phyloP scores from a whole-genome alignment of 1,140 invertebrate species.

The Orius insidiosus region DNA sequence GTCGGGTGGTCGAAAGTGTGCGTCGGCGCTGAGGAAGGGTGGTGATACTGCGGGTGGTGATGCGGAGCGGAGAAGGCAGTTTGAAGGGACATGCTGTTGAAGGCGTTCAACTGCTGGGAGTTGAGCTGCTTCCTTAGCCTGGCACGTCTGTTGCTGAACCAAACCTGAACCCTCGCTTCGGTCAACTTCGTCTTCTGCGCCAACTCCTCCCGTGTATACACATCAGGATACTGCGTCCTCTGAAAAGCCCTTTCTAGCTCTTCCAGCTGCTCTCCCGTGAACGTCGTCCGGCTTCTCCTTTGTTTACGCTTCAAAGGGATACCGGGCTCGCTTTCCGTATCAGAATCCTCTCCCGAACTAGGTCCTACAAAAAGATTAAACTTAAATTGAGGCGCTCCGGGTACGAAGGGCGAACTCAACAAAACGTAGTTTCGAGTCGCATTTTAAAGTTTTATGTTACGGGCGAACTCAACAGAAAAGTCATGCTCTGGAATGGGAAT shows the following conservation, averaged over 20 bases:
- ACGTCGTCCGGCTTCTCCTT: constrained; percentile 64
- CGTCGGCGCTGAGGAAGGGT: constrained; percentile 13
- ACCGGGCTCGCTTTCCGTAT: constrained; percentile 63
- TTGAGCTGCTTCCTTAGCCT: constrained; percentile 71
- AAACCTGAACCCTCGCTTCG: constrained; percentile 83
- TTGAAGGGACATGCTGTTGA: constrained; percentile 49
- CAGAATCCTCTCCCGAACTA: constrained; percentile 40
- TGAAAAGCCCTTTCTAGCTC: constrained; percentile 78
- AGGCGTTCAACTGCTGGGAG: constrained; percentile 64
- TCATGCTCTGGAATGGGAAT: too few species aligned
- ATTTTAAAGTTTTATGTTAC: too few species aligned
- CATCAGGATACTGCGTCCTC: constrained; percentile 82
- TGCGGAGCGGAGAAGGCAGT: constrained; percentile 24
- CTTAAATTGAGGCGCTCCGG: too few species aligned
- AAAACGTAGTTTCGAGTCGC: too few species aligned
- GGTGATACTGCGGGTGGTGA: constrained; percentile 26
- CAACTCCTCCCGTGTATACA: constrained; percentile 81
- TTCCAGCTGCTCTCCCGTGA: constrained; percentile 73
- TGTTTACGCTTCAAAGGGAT: constrained; percentile 67
- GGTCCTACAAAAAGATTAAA: constrained; percentile 31
- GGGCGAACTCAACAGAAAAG: too few species aligned
- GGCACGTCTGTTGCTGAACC: constrained; percentile 80
- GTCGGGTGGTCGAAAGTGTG: constrained; percentile 14
- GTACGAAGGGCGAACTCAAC: too few species aligned
- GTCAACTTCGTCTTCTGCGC: constrained; percentile 75